Evolutionary conservation across 2,797 vertebrate species (phyloP), one percentile per base, ranked within the genome.

Genomic region (Pantherophis alleghaniensis): DNA sequence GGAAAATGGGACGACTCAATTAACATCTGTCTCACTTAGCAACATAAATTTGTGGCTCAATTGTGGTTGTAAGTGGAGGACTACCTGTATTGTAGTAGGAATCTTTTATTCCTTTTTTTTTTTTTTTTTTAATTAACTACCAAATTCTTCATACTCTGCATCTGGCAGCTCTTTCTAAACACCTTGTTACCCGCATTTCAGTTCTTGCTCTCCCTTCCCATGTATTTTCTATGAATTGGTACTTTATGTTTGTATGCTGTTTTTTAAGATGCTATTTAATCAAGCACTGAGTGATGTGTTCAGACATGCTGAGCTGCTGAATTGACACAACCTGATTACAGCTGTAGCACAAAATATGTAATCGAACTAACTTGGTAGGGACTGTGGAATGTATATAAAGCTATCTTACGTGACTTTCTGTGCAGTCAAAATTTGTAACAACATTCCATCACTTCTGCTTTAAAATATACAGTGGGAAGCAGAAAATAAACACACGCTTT

Each of bases 201-300:
- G 47, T 22, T 91, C 47, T 24, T 42, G 5, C 26, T 53, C 7
- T n/a, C n/a, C 37, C 56, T 28, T 60, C 20, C 56, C 74, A 2
- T 6, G 6, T 61, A 7, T 18, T 51, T 61, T 63, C 42, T 16
- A 6, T 56, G 42, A 56, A 55, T 86, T 26, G 20, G 2, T 13
- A 55, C 74, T 60, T 93, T n/a, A n/a, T 57, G 16, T 28, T 2
- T 18, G 9, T 61, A n/a, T 5, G 2, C 91, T 93, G 2, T 51
- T 86, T 89, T 55, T 90, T 11, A 66, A 91, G 3, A 93, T 95
- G 1, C 61, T 51, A 90, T 95, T 22, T 61, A 86, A 20, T 61
- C 37, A 47, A 20, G 37, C 28, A 20, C 42, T 22, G 10, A 7
- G 51, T 32, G 37, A 28, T 59, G 26, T 57, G n/a, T 56, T 56